Base-by-base conservation (phyloP, 2,797 vertebrate genomes). In the Urosaurus nigricauda region DNA sequence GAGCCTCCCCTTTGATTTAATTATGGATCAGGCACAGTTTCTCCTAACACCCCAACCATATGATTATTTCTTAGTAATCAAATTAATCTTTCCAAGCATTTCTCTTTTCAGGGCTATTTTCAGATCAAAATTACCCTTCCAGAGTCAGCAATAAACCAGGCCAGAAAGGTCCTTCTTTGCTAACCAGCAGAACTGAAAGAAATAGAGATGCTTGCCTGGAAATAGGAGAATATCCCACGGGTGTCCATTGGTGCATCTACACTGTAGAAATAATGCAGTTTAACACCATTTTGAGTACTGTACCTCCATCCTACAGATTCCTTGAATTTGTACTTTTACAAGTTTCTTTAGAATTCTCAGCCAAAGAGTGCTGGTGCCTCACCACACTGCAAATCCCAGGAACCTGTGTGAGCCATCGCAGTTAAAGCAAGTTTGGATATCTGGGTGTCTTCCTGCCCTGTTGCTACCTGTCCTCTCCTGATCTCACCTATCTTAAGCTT, bases 1-100 rank as follows among this genome's bases (percentile, higher is more conserved):
- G 11, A 43, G 2, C n/a, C 80, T 90, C 40, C 24, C 89, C 84
- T 75, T 81, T 56, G 86, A 87, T 93, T 88, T 80, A 90, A 88
- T 74, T 79, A 75, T 47, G 35, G n/a, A 14, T 60, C n/a, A 37
- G 3, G 17, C 53, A 58, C 26, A 56, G n/a, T 71, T 80, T 89
- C 40, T 87, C n/a, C 56, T 82, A 56, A 47, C 37, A 60, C 26
- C 71, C n/a, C 70, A 87, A 47, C 12, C 51, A 47, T 56, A 29
- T 29, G n/a, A 60, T 51, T 83, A 60, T 26, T 83, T 43, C 82
- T 60, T 87, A 47, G 9, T n/a, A 86, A 79, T 9, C 37, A 88
- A 89, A 79, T 60, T 19, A 74, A 68, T 84, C 0, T 86, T 89
- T 70, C 70, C 68, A 88, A 89, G 86, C 11, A 12, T 74, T 85